Evolutionary conservation across 2,797 vertebrate genomes (phyloP).

Genomic region (Setipinna tenuifilis): DNA sequence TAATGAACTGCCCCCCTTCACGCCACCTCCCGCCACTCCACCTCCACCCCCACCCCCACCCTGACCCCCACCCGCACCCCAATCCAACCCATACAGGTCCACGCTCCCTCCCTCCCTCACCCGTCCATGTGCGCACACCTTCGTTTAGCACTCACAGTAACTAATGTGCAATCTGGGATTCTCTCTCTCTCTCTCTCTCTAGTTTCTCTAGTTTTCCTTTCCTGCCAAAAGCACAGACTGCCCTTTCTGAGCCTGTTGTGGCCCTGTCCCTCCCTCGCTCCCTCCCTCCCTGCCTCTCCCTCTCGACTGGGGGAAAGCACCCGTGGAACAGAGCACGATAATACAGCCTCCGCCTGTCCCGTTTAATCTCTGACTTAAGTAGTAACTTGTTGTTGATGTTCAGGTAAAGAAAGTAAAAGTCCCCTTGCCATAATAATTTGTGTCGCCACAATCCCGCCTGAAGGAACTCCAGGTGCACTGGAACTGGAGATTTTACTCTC

Average conservation of each 20-base stretch:
- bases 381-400: neutral
- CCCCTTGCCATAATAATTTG: neutral
- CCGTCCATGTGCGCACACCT: neutral
- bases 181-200: conserved; percentile 25
- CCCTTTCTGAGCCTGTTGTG: conserved; percentile 37
- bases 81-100: neutral
- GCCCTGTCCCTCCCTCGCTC: neutral
- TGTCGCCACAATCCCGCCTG: neutral
- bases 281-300: neutral
- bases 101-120: neutral
- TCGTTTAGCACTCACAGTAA: neutral
- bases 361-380: neutral
- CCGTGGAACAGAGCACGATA: neutral
- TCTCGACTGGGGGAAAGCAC: neutral
- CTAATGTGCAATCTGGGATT: neutral
- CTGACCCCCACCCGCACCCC: neutral
- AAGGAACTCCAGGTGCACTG: neutral
- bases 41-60: neutral
- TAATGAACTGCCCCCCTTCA: neutral
- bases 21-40: neutral
- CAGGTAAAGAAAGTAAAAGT: conserved; percentile 2
- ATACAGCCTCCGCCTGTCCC: neutral
- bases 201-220: conserved; percentile 33
- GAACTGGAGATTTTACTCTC: neutral
- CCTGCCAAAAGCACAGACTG: conserved; percentile 62